Base-by-base conservation (phyloP, 2,797 vertebrate genomes). In the Anguilla anguilla region DNA sequence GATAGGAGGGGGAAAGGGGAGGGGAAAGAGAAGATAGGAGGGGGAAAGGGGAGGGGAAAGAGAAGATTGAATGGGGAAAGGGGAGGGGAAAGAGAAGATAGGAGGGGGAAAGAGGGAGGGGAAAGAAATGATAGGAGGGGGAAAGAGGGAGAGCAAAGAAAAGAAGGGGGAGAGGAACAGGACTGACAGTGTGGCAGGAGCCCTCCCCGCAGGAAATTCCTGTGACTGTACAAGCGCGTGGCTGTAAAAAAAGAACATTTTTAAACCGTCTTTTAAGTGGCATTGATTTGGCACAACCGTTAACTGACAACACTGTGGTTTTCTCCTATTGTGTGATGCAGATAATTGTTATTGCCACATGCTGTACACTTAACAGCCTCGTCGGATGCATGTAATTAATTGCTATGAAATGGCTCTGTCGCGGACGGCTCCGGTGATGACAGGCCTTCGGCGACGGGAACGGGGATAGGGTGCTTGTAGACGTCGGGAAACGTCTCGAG, bases 41-140 rank as follows among this genome's bases (percentile, higher is more conserved):
- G 49, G 43, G 90, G 86, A 86, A 88, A 88, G 89, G 88, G 89
- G 89, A 91, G 39, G 35, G 15, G 64, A 3, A 25, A 67, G 61
- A 67, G 61, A n/a, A 67, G 6, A 25, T n/a, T 11, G 22, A 6
- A 25, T 22, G 6, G 72, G n/a, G 55, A 19, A 59, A 43, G 19
- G 0, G 39, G n/a, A 25, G 13, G 77, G 11, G 39, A 51, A 4
- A 7, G 49, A 51, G 1, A 7, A 51, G 49, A 51, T 3, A 28
- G 31, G 55, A 9, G 7, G 49, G 49, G n/a, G 1, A 6, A 87
- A 85, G 0, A n/a, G 43, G 31, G 72, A 15, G 35, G 35, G 19
- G 25, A 57, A 46, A 51, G 31, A 64, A 51, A 7, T 0, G 49
- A 51, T 3, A 28, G 31, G 55, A 9, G 7, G 49, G 49, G n/a